Conservation (phyloP, 2,888 invertebrate genomes). For the Ochlodes sylvanus region DNA sequence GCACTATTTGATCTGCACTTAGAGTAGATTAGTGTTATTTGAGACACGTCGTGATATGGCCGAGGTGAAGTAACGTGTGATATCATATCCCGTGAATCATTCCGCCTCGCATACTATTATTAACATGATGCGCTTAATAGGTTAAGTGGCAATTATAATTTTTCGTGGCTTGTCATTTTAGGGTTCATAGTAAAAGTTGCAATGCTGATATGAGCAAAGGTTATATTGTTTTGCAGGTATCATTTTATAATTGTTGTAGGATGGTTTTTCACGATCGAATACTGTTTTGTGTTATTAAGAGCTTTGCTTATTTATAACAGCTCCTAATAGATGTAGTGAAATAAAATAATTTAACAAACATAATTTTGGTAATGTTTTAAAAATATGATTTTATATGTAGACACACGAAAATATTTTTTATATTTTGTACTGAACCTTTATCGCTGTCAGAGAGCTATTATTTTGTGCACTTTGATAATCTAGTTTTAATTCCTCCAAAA, state of each 20-base stretch:
- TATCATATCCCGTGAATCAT: constrained; percentile 77
- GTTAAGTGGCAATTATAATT: constrained; percentile 73
- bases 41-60: constrained; percentile 62
- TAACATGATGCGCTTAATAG: constrained; percentile 64
- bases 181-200: constrained; percentile 33
- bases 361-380: too few relatives aligned
- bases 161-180: constrained; percentile 49
- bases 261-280: not conserved
- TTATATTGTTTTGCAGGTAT: too few relatives aligned
- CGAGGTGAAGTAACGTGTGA: constrained; percentile 65
- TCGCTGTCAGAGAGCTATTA: not conserved
- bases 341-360: too few relatives aligned
- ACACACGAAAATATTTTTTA: not conserved
- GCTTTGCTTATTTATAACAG: not conserved
- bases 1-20: constrained; percentile 71
- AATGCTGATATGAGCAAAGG: constrained; percentile 5
- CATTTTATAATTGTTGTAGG: constrained; percentile 9
- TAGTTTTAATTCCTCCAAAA: not conserved
- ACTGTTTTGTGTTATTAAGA: not conserved
- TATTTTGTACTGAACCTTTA: not conserved
- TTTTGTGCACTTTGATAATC: not conserved
- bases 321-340: not conserved
- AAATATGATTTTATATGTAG: too few relatives aligned
- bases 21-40: constrained; percentile 62
- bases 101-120: constrained; percentile 54